Base-by-base conservation (phyloP, 2,797 vertebrate genomes). In the Oreochromis grahami region DNA sequence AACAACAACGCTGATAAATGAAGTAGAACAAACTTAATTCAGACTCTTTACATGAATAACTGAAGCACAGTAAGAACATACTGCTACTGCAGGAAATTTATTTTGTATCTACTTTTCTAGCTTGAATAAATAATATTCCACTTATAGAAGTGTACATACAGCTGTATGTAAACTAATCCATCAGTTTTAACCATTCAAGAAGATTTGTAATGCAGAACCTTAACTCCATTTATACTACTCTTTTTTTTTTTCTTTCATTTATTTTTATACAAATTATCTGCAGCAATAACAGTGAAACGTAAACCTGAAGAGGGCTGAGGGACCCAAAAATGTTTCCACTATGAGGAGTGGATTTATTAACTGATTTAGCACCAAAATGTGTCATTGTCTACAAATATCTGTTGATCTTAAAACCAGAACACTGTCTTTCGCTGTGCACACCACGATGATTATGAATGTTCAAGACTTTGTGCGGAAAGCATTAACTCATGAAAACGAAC, bases 1-100 rank as follows among this genome's bases (percentile, higher is more conserved):
- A 4, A 74, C 45, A 19, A 26, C 41, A 76, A 36, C 26, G 17
- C 48, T 13, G 26, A 88, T n/a, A 50, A 83, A 70, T 76, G 34
- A 77, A 88, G 89, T 85, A 89, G 89, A 94, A 91, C 92, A 92
- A 93, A 91, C 15, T 3, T 76, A 50, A 78, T 81, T 74, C 17
- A 70, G 34, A 32, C 7, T 3, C 63, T 86, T 78, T 51, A 79
- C 26, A 63, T 26, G 2, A n/a, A 43, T 56, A 36, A 36, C 17
- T 50, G 81, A 51, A 86, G 36, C 36, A 85, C 32, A 78, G 29
- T 79, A 41, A 70, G 10, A 79, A 74, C 53, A 24, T 43, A 53
- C 2, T 56, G 48, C 19, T 74, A 58, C 21, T 53, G 34, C 45
- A 34, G 9, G 26, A 55, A 72, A 72, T 55, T 41, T 51, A 29